Evolutionary conservation across 2,797 vertebrate species (phyloP).

Genomic region (Loris lydekkerianus): DNA sequence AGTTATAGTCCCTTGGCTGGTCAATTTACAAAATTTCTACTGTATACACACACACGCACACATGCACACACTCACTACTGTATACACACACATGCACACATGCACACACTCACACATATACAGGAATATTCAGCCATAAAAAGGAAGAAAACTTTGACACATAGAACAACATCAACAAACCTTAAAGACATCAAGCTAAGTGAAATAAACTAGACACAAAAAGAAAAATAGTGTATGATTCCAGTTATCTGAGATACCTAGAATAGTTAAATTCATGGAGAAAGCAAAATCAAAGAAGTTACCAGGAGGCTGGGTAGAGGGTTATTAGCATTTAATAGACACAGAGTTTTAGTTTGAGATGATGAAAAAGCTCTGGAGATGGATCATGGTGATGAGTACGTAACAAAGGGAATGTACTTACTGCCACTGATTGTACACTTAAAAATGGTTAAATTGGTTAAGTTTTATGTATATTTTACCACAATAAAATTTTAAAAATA

Average conservation of each 20-base stretch:
- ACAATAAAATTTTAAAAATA: neutral
- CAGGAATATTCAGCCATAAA: neutral
- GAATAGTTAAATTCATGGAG: neutral
- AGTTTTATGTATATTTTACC: neutral
- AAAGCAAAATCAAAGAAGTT: neutral
- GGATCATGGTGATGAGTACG: neutral
- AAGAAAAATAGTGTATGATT: neutral
- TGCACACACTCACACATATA: neutral
- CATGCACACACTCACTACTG: neutral
- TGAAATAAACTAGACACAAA: conserved; percentile 37
- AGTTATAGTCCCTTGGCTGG: no score
- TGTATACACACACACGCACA: no score
- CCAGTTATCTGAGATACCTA: neutral
- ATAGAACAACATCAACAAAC: neutral
- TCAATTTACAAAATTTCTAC: no score
- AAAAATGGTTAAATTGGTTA: neutral
- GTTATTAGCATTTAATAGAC: neutral
- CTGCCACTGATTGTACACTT: neutral
- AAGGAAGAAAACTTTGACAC: neutral
- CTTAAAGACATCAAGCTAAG: neutral
- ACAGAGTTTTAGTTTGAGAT: neutral
- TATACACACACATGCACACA: no score
- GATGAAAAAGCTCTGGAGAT: neutral
- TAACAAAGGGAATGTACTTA: neutral
- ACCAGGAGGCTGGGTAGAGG: neutral